phyloP scores from a whole-genome alignment of 2,113 vertebrate genomes.

The Corynorhinus townsendii region DNA sequence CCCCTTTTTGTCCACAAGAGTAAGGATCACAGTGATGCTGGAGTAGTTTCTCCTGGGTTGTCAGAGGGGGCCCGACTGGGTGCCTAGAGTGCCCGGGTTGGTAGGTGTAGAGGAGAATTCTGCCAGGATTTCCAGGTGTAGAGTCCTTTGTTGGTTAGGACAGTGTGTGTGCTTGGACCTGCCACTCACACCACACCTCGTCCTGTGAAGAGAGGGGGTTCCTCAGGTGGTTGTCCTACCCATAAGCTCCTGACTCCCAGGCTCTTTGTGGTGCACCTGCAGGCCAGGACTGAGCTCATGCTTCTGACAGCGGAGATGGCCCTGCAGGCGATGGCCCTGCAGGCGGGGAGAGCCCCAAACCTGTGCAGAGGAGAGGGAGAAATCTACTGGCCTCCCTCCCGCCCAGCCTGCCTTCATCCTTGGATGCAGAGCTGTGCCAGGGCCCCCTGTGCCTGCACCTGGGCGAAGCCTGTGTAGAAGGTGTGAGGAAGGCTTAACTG shows the following conservation, averaged over 20 bases:
- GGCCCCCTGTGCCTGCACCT: background rate
- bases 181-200: too few relatives aligned
- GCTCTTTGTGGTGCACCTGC: background rate
- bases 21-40: background rate
- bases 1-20: too few relatives aligned
- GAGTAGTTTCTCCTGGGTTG: background rate
- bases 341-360: background rate
- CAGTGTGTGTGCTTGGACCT: fast-evolving
- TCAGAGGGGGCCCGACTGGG: too few relatives aligned
- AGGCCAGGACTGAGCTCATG: background rate
- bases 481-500: background rate
- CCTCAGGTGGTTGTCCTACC: background rate
- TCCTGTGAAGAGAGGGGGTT: background rate
- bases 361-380: background rate
- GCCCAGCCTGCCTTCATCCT: background rate
- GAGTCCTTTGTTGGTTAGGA: background rate
- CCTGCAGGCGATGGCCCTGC: background rate
- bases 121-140: background rate
- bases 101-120: background rate
- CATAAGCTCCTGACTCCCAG: background rate
- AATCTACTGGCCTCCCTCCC: too few relatives aligned
- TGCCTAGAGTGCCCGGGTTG: background rate
- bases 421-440: background rate
- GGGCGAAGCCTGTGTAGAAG: background rate
- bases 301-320: background rate